Base-by-base conservation (phyloP, 1,140 invertebrate species). In the Muscidifurax raptorellus region DNA sequence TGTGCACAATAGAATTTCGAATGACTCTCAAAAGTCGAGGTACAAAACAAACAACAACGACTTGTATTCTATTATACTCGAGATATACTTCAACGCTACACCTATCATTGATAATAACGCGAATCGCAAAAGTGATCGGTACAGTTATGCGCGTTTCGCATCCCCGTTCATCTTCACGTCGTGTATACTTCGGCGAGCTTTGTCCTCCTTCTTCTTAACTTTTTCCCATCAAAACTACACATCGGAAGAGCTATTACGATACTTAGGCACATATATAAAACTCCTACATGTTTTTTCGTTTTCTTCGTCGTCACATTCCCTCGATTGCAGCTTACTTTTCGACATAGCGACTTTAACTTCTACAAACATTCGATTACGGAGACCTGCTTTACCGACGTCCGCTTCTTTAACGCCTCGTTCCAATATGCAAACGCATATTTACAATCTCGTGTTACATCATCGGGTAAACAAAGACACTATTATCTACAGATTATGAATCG, bases 31-130 rank as follows among this genome's bases (percentile, higher is more conserved):
- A 75, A 76, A 75, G 28, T 77, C 79, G 84, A 85, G 84, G 74
- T 81, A 82, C 74, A 77, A 85, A 85, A 85, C 79, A 85, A 85
- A 81, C 40, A 85, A 85, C 83, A 85, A 85, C 64, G 77, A 67
- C 59, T 69, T 69, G 25, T 69, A 15, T 69, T 3, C 28, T 6
- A 69, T 28, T 59, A 22, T 22, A 59, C 52, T 59, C 52, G 52
- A 59, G 52, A 59, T 59, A 30, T 75, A 64, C 30, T 80, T 74
- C 15, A 77, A 67, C 59, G 78, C 79, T 85, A 80, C 47, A 80
- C 40, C 15, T 75, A 67, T 59, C 36, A 59, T 59, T 64, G 74
- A 59, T 64, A 76, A 66, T 67, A 47, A 75, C 25, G 27, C 22
- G 67, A 74, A 79, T 74, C 27, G 28, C 27, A 30, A 75, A 47